Conservation (phyloP, 1,140 invertebrate species). For the Hylaeus volcanicus region DNA sequence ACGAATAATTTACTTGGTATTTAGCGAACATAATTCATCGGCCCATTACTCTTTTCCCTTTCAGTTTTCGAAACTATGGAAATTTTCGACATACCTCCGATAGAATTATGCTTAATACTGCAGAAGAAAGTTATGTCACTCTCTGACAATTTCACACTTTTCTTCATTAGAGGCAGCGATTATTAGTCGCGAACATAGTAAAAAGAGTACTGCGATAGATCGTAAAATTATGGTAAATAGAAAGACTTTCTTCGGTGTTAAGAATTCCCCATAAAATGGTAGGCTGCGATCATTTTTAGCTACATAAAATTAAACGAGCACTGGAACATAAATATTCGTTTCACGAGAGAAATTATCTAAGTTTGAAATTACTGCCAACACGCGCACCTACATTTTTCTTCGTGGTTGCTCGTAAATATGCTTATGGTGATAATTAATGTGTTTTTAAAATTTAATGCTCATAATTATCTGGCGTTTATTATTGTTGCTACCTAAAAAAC, state of each 20-base stretch:
- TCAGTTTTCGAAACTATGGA: background rate
- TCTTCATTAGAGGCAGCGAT: background rate
- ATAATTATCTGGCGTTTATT: background rate
- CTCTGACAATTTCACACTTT: too few species aligned
- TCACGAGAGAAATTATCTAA: background rate
- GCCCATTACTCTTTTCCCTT: background rate
- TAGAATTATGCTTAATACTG: background rate
- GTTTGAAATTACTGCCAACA: background rate
- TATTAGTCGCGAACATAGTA: background rate
- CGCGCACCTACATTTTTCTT: background rate
- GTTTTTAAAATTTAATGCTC: background rate
- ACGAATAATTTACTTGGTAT: background rate
- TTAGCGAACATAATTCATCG: background rate
- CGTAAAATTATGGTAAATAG: background rate
- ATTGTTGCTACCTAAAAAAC: background rate
- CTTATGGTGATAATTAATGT: background rate
- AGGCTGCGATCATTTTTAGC: background rate
- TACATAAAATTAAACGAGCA: background rate
- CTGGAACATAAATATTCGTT: background rate
- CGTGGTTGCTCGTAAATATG: background rate
- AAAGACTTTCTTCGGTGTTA: background rate
- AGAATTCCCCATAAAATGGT: background rate
- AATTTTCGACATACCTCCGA: background rate
- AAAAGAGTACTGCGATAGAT: background rate
- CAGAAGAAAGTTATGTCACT: too few species aligned